Evolutionary conservation across 2,797 vertebrate species (phyloP).

Genomic region (Phyllotis vaccarum): DNA sequence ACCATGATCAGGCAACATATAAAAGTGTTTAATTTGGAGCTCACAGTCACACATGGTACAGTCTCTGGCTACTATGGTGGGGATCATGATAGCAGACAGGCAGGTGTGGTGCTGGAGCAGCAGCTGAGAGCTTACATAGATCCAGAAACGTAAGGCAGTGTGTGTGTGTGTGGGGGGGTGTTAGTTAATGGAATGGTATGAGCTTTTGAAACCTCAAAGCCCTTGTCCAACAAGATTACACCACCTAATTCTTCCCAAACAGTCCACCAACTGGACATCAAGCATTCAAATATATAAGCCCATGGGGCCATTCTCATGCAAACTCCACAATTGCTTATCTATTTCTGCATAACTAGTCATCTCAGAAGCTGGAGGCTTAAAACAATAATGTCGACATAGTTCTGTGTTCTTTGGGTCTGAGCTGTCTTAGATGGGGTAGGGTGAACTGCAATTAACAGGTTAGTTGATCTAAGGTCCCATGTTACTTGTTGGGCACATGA

Average conservation of each 20-base stretch:
- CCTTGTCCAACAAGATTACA: not conserved
- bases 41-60: no score
- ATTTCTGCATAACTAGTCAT: not conserved
- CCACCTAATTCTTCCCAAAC: not conserved
- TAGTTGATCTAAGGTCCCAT: not conserved
- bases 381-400: not conserved
- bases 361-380: not conserved
- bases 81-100: not conserved
- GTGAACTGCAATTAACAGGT: not conserved
- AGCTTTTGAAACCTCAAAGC: not conserved
- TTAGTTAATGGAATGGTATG: not conserved
- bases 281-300: not conserved
- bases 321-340: not conserved
- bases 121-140: not conserved
- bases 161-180: not conserved
- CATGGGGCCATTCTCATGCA: not conserved
- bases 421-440: not conserved
- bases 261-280: not conserved
- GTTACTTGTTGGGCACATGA: not conserved
- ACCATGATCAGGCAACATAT: not conserved
- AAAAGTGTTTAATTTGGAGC: not conserved
- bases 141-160: not conserved
- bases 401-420: constrained; percentile 5
- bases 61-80: not conserved
- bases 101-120: not conserved